A percentile compares a stretch with the other conserved stretches of the same genome.
Evolutionary conservation across 2,113 vertebrate species (phyloP).

Genomic region (Dermatemys mawii): DNA sequence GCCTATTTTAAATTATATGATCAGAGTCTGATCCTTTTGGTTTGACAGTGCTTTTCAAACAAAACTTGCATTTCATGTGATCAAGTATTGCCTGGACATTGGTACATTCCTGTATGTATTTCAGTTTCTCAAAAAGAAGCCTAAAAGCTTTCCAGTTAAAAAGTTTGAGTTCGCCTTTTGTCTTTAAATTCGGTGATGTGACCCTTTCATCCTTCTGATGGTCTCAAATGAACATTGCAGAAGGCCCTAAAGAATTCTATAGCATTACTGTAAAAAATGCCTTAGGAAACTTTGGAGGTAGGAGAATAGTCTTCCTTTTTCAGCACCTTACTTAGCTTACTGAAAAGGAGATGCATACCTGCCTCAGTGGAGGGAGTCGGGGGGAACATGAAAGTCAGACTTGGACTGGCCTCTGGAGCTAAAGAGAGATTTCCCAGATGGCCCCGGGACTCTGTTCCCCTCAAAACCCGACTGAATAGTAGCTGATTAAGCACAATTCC

Average conservation of each 20-base stretch:
- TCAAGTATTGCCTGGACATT: neutral
- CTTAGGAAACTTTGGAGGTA: neutral
- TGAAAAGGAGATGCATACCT: neutral
- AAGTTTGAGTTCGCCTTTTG: neutral
- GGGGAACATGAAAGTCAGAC: neutral
- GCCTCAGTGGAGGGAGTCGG: neutral
- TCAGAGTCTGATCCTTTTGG: neutral
- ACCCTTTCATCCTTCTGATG: neutral
- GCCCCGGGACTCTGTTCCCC: neutral
- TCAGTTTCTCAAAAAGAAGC: neutral
- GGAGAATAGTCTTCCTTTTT: neutral
- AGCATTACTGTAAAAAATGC: slow-evolving; percentile 2
- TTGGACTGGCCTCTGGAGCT: neutral
- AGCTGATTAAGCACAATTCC: neutral
- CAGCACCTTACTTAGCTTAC: neutral
- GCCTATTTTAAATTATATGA: neutral
- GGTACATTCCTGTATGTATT: neutral
- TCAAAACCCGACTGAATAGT: neutral
- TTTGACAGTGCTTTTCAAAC: neutral
- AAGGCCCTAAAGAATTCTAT: neutral
- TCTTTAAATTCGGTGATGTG: neutral
- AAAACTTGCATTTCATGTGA: neutral
- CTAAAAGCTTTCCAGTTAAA: neutral
- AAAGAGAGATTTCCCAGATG: neutral
- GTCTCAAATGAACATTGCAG: neutral